phyloP scores from a whole-genome alignment of 2,888 invertebrate genomes.

The Ornithoptera alexandrae region DNA sequence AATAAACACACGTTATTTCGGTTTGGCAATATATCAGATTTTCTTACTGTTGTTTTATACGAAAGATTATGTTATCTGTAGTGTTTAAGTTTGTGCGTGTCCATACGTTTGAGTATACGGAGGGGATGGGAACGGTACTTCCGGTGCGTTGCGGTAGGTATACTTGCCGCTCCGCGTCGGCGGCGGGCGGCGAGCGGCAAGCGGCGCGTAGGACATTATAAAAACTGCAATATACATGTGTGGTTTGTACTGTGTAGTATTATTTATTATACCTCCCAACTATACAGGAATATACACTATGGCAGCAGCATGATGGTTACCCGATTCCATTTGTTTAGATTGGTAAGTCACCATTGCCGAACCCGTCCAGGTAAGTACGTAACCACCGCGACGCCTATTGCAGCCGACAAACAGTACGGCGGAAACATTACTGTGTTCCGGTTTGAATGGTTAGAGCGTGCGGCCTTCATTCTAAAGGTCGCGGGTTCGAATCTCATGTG shows the following conservation, averaged over 20 bases:
- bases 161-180: constrained; percentile 42
- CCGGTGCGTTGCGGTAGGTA: constrained; percentile 36
- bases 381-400: too few relatives aligned
- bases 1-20: constrained; percentile 8
- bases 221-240: constrained; percentile 63
- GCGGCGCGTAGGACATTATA: constrained; percentile 41
- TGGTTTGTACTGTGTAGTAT: constrained; percentile 48
- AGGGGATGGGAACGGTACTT: constrained; percentile 41
- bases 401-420: too few relatives aligned
- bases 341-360: too few relatives aligned
- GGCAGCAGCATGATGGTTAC: too few relatives aligned
- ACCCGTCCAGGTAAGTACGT: too few relatives aligned
- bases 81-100: constrained; percentile 23
- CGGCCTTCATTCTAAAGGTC: too few relatives aligned
- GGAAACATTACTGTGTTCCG: too few relatives aligned
- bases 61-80: constrained; percentile 16
- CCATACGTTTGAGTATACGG: constrained; percentile 11
- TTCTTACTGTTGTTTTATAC: constrained; percentile 8
- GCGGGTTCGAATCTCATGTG: too few relatives aligned
- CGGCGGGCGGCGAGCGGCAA: constrained; percentile 49
- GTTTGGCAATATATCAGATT: constrained; percentile 10
- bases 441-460: too few relatives aligned
- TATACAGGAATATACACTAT: too few relatives aligned
- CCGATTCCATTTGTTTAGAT: too few relatives aligned
- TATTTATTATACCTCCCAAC: too few relatives aligned